Evolutionary conservation across 2,797 vertebrate species (phyloP), one percentile per base, ranked within the genome.

Genomic region (Orestias chungarensis): DNA sequence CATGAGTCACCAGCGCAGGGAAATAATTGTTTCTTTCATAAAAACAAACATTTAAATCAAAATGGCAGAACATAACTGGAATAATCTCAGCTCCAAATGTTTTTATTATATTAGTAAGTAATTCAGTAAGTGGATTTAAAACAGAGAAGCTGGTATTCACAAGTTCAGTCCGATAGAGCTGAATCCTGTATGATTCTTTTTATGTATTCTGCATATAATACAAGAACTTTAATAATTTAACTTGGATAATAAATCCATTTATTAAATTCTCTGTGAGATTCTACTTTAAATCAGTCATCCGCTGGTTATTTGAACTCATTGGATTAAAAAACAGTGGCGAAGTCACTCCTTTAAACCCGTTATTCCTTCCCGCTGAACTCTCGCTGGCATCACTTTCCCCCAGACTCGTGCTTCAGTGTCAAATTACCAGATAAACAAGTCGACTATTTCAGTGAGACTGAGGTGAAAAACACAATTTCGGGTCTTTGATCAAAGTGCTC

Each of bases 401-500:
- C 55, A 61, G 67, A 75, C 70, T 71, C 43, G 9, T 25, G 38
- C 44, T 29, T 1, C 83, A 76, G 71, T 68, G 82, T 66, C 61
- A 57, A 84, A 74, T 9, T 40, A 59, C 47, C 68, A 11, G 46
- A 86, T 75, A 86, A 91, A 90, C 85, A 85, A 74, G 86, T 64
- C 82, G 75, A 87, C 83, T 87, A 68, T 87, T 88, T 87, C 74
- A 81, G 77, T 68, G 87, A 78, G 17, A 69, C 71, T 69, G 47
- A 46, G 38, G 44, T 64, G 80, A 83, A 86, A 80, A 71, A 27
- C 35, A 70, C 64, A 72, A 59, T 81, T 77, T 75, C 59, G 38
- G 38, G 1, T 68, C 74, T 88, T 86, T 88, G 87, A 92, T 91
- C 82, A 90, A 92, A 90, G 88, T 82, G 89, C 85, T 89, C 81